These are phyloP conservation scores for Charina bottae DNA, from an alignment of 2,113 vertebrate genomes.

Conservation along the genomic window DNA sequence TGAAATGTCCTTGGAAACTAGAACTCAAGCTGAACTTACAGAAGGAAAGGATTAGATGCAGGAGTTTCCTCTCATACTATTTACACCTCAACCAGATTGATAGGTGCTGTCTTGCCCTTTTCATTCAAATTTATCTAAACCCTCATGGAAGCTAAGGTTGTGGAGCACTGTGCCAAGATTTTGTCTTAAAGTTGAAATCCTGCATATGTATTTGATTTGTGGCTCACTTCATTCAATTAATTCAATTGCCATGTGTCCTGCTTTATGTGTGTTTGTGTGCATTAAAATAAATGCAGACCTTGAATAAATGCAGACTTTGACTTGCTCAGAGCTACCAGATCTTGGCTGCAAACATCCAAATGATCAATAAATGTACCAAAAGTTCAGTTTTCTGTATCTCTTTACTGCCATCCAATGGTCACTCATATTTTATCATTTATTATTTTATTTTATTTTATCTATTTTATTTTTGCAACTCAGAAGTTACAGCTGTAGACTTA, in stretches of 20 bases:
- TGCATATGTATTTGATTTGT: neutral
- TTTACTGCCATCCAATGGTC: neutral
- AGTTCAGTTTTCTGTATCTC: neutral
- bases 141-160: constrained; percentile 20
- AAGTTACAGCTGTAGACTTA: neutral
- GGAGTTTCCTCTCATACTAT: neutral
- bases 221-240: constrained; percentile 37
- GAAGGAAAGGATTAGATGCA: neutral
- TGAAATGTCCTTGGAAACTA: neutral
- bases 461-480: neutral
- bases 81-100: neutral
- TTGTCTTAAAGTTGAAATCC: constrained; percentile 46
- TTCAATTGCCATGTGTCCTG: constrained; percentile 28
- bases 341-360: neutral
- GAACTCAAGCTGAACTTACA: neutral
- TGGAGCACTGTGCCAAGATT: neutral
- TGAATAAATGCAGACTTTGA: constrained; percentile 9
- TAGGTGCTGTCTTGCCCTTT: constrained; percentile 1
- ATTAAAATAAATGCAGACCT: constrained; percentile 32
- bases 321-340: constrained; percentile 2
- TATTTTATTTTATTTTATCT: no score
- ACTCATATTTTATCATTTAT: neutral
- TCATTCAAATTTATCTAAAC: constrained; percentile 26
- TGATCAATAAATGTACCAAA: neutral
- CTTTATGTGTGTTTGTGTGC: constrained; percentile 55